Base-by-base conservation (phyloP, 2,113 vertebrate genomes). In the Entomyzon cyanotis region DNA sequence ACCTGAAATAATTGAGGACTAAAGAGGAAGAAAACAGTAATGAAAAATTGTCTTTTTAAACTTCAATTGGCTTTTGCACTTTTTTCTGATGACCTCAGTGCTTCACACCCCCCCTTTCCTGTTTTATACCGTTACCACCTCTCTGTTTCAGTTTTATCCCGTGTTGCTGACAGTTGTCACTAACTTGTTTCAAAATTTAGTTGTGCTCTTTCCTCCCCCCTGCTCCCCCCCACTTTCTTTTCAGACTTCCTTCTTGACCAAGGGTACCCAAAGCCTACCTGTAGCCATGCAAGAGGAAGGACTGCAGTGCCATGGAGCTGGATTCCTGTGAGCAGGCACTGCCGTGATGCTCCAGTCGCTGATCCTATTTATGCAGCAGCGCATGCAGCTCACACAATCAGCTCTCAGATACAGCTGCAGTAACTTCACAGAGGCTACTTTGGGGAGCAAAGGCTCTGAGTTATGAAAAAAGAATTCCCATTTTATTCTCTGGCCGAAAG, bases 291-390 rank as follows among this genome's bases (percentile, higher is more conserved):
- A 44, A 19, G 52, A 63, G 16, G 15, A 12, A 28, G 55, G 65
- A 24, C 28, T 30, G 47, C 68, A 24, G 76, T 37, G 55, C 44
- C 90, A 47, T 17, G 8, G 49, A 12, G 6, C 30, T 23, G 42
- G 31, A 12, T 35, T 50, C 53, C 73, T n/a, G 23, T 20, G 35
- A 62, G 47, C 44, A 76, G n/a, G 42, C 39, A 1, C 11, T 82
- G 35, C 37, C 0, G 1, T 0, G 2, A 2, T 2, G 0, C 28
- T 50, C 22, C 1, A 0, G 25, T 58, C 81, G 7, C 84, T 5
- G 35, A 27, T 42, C 30, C 30, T 47, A 27, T 46, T 62, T 71
- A 4, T 53, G 12, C 3, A 1, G 24, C 25, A 8, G 79, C 65
- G 17, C 46, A 4, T 0, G 37, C 31, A 12, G 33, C 75, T 70